These are phyloP conservation scores for Drosophila sordidula DNA, from an alignment of 2,888 invertebrate species.

Conservation along the genomic window DNA sequence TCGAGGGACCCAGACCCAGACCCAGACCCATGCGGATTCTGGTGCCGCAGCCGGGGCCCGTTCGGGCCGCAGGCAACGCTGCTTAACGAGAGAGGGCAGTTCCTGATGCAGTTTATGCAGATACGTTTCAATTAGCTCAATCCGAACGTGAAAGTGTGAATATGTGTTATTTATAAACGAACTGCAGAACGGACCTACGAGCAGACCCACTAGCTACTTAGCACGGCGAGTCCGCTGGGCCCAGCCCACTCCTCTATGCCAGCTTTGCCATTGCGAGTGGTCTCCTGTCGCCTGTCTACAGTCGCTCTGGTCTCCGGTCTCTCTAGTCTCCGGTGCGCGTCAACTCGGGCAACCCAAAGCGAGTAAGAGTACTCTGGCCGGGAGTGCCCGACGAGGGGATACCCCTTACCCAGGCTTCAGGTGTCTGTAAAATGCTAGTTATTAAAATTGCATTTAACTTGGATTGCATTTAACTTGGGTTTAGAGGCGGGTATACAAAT, in stretches of 20 bases:
- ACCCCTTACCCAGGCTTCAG: not conserved
- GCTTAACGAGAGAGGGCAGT: conserved; percentile 57
- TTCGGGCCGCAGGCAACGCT: conserved; percentile 34
- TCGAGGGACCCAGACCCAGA: conserved; percentile 15
- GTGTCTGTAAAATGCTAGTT: too few species aligned
- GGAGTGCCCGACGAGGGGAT: not conserved
- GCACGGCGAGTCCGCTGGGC: conserved; percentile 11
- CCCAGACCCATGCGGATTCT: not conserved
- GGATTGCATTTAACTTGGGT: too few species aligned
- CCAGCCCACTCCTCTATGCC: conserved; percentile 13
- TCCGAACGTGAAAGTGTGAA: conserved; percentile 77
- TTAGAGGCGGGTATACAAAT: too few species aligned
- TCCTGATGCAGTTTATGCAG: conserved; percentile 73
- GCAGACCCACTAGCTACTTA: conserved; percentile 18
- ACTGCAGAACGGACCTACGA: conserved; percentile 7
- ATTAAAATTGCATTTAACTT: too few species aligned
- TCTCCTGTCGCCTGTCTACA: conserved; percentile 22
- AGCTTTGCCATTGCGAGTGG: conserved; percentile 3
- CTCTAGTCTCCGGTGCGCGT: conserved; percentile 28
- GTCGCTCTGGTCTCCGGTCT: conserved; percentile 13
- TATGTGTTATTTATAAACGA: conserved; percentile 70
- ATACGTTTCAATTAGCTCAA: conserved; percentile 81
- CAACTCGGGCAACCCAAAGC: conserved; percentile 40
- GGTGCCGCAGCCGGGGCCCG: conserved; percentile 16
- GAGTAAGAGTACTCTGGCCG: conserved; percentile 6